Evolutionary conservation across 2,797 vertebrate species (phyloP).

Genomic region (Alauda arvensis): DNA sequence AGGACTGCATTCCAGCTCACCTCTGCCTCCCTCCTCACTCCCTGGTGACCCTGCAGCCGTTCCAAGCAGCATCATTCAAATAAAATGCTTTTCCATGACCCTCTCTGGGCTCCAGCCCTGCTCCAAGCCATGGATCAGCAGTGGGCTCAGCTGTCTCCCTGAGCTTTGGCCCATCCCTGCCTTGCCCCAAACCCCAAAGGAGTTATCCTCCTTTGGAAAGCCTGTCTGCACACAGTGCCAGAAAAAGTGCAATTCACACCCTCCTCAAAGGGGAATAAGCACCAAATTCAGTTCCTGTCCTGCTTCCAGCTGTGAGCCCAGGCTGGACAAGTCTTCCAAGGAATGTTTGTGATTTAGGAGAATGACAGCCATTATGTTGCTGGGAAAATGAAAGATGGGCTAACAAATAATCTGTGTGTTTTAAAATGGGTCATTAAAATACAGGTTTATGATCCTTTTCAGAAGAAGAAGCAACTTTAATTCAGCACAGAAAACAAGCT

Average conservation of each 20-base stretch:
- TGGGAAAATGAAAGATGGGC: not conserved
- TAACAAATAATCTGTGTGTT: not conserved
- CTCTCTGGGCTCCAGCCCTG: not conserved
- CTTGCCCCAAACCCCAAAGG: not conserved
- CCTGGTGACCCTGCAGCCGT: not conserved
- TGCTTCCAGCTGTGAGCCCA: not conserved
- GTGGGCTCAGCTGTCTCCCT: rapidly evolving
- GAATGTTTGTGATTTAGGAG: not conserved
- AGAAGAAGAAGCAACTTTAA: not conserved
- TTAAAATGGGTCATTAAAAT: not conserved
- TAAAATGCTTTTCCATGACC: not conserved
- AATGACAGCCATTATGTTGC: not conserved
- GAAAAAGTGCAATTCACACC: not conserved
- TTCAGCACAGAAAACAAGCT: not conserved
- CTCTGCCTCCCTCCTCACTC: not conserved
- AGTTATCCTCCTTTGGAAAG: not conserved
- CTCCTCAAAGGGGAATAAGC: not conserved
- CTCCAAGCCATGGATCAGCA: rapidly evolving
- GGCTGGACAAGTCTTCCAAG: not conserved
- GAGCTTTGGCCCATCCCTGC: not conserved
- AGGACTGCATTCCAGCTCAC: not conserved
- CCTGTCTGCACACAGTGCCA: not conserved
- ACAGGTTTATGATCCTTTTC: not conserved
- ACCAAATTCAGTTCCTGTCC: not conserved
- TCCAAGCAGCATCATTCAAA: not conserved